A percentile compares a stretch with the other conserved stretches of the same genome.
Evolutionary conservation across 2,113 vertebrate species (phyloP).

Genomic region (Coptodon rendalli): DNA sequence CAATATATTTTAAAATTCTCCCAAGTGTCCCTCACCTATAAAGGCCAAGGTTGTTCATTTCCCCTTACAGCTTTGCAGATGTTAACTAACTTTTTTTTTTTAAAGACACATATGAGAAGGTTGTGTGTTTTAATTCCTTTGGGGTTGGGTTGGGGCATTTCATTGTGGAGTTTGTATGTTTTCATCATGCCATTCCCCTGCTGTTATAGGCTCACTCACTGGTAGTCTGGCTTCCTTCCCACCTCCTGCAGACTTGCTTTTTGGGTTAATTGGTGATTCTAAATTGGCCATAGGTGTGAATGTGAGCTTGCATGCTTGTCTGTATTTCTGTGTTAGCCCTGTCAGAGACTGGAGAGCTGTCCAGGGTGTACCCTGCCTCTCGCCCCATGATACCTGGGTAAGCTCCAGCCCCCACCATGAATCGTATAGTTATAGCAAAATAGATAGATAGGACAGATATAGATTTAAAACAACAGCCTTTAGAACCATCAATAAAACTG

Average conservation of each 20-base stretch:
- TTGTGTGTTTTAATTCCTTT: background rate
- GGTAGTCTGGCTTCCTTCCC: background rate
- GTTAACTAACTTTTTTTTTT: background rate
- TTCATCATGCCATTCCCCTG: background rate
- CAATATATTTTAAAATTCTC: background rate
- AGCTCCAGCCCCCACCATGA: background rate
- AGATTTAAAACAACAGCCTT: background rate
- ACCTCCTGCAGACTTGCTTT: background rate
- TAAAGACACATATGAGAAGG: background rate
- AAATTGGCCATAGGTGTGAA: background rate
- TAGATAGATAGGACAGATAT: background rate
- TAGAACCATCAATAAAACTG: background rate
- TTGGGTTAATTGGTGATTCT: background rate
- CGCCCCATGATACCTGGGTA: background rate
- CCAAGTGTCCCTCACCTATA: background rate
- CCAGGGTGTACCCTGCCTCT: background rate
- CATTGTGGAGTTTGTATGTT: background rate
- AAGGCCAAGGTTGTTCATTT: background rate
- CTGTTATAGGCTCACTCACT: background rate
- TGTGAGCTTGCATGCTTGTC: background rate
- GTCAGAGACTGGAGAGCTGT: background rate
- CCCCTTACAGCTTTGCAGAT: background rate
- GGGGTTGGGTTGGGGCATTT: background rate
- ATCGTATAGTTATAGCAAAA: background rate
- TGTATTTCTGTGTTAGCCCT: background rate